phyloP scores from a whole-genome alignment of 1,140 invertebrate species.

The Scaptomyza pallida region DNA sequence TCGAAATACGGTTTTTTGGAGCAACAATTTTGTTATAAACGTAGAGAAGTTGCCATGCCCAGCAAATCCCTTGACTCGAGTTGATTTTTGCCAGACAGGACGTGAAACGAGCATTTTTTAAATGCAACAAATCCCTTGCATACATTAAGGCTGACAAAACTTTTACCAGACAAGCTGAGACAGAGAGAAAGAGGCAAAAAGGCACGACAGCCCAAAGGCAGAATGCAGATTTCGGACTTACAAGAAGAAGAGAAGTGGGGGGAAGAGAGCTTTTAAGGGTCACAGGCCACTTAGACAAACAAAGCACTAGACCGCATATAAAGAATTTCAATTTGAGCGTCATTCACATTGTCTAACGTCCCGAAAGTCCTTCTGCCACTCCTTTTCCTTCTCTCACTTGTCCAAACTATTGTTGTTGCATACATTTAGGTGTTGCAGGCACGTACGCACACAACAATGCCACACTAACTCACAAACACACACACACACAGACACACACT shows the following conservation, averaged over 20 bases:
- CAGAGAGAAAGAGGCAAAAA: constrained; percentile 3
- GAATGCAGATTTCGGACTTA: too few species aligned
- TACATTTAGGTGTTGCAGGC: constrained; percentile 73
- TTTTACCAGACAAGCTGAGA: constrained; percentile 33
- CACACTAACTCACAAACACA: constrained; percentile 18
- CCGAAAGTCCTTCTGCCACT: constrained; percentile 1
- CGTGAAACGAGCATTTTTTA: constrained; percentile 41
- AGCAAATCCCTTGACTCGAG: not conserved
- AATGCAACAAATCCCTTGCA: constrained; percentile 62
- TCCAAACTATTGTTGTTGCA: constrained; percentile 52
- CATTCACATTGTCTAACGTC: constrained; percentile 40
- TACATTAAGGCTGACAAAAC: constrained; percentile 58
- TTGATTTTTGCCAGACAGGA: not conserved
- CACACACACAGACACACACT: constrained; percentile 23
- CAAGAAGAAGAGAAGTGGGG: not conserved
- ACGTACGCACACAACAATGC: constrained; percentile 61
- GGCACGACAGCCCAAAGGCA: not conserved
- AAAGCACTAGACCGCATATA: constrained; percentile 37
- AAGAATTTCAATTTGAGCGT: constrained; percentile 76
- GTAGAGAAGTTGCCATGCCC: not conserved
- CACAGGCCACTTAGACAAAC: constrained; percentile 58
- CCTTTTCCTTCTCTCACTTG: constrained; percentile 5
- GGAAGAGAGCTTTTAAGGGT: not conserved
- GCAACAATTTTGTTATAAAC: not conserved
- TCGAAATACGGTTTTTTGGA: not conserved